Evolutionary conservation across 30 jellyfish, hydroid and myxozoan species (phyloP).

Genomic region (Chrysaora quinquecirrha): DNA sequence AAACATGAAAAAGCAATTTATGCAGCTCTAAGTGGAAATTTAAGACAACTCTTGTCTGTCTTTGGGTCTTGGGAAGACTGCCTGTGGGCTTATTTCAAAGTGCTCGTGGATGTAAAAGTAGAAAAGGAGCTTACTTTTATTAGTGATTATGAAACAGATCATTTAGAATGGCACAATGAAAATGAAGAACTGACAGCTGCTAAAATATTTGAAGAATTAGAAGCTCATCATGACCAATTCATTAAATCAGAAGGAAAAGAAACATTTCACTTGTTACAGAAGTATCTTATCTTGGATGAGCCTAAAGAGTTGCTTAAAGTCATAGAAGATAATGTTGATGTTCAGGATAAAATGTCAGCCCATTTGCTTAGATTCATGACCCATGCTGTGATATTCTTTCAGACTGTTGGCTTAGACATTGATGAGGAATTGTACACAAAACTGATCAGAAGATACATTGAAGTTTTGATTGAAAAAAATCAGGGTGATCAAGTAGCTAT

Average conservation of each 20-base stretch:
- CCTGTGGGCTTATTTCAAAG: constrained; percentile 92
- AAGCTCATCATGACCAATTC: constrained; percentile 48
- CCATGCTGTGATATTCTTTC: constrained; percentile 49
- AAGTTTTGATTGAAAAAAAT: constrained; percentile 47
- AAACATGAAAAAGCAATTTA: constrained; percentile 84
- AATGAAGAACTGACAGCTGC: constrained; percentile 56
- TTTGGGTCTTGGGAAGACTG: constrained; percentile 89
- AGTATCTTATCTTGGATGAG: constrained; percentile 72
- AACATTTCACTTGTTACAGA: constrained; percentile 64
- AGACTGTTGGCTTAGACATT: constrained; percentile 52
- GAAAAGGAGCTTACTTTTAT: constrained; percentile 65
- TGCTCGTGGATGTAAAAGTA: constrained; percentile 78
- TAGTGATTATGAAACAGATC: constrained; percentile 8
- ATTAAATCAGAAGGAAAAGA: constrained; percentile 68
- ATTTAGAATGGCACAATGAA: constrained; percentile 19
- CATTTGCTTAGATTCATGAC: constrained; percentile 60
- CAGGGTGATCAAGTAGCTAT: constrained; percentile 75
- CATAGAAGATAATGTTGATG: constrained; percentile 9
- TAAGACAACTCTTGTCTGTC: constrained; percentile 75
- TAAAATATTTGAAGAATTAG: constrained; percentile 66
- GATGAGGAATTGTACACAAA: constrained; percentile 40
- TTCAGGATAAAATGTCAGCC: neutral
- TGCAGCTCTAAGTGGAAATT: constrained; percentile 93
- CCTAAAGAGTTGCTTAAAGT: constrained; percentile 38
- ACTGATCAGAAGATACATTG: constrained; percentile 35